Base-by-base conservation (phyloP, 1,140 invertebrate species). In the Diorhabda elongata region DNA sequence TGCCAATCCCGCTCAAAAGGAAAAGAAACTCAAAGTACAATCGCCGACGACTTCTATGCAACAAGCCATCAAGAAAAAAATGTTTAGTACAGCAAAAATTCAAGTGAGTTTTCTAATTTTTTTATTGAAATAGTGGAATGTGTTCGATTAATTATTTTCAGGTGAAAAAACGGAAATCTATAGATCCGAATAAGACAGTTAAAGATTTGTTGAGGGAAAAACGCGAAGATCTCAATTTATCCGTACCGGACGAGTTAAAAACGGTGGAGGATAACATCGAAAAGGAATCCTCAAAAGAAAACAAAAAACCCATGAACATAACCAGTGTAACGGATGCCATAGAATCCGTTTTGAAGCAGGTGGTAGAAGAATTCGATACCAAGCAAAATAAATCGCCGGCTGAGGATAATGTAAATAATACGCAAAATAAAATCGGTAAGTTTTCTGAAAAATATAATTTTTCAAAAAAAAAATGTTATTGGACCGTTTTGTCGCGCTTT, bases 341-440 rank as follows among this genome's bases (percentile, higher is more conserved):
- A 70, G 86, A 87, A 67, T 86, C 85, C 59, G 86, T 87, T 9
- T 81, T 87, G 3, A 86, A 83, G 73, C 43, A 64, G 26, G 64
- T 69, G 41, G 61, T 60, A 42, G 26, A 60, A 9, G 63, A 69
- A 4, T 44, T n/a, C 6, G 47, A 52, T 52, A 6, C 6, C 6
- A 68, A 62, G 42, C 60, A 57, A 57, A 62, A 61, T 26, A 68
- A 9, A 41, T 42, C 47, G 47, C 47, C 47, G 2, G 6, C 47
- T 52, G 59, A 60, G 2, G 7, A 6, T 3, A 41, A 60, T 26
- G 42, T 52, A 6, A 11, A 9, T 3, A 6, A 9, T 6, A 26
- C 59, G 2, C 11, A 42, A 41, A 60, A 41, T 60, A 60, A 42
- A 60, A 60, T 6, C 26, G 59, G 59, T 60, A 60, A 60, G 42